Conservation (phyloP, 2,797 vertebrate genomes). For the Glossophaga mutica region DNA sequence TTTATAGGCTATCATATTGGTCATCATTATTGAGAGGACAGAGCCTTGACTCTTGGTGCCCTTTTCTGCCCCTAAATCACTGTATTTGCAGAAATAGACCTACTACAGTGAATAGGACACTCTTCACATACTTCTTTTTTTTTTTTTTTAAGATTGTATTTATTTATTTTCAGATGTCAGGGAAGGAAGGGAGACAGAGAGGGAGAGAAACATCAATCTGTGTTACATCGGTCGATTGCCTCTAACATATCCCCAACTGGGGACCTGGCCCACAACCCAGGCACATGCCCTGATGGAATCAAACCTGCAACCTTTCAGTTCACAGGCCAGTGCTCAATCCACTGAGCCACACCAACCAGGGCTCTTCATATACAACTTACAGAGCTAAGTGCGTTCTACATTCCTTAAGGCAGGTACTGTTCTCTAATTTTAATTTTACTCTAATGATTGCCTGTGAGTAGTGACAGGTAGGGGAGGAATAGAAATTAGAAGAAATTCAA, state of each 20-base stretch:
- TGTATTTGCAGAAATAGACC: not conserved
- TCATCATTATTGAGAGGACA: not conserved
- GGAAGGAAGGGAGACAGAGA: too few relatives aligned
- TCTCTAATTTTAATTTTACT: not conserved
- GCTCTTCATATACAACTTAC: not conserved
- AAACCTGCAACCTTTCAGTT: too few relatives aligned
- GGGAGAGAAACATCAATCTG: too few relatives aligned
- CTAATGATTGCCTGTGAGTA: not conserved
- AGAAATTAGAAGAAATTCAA: not conserved
- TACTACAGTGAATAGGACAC: not conserved
- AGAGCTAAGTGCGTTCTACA: not conserved
- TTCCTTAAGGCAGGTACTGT: not conserved
- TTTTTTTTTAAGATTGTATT: not conserved
- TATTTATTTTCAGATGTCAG: too few relatives aligned
- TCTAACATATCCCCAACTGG: too few relatives aligned
- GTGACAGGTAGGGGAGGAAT: not conserved
- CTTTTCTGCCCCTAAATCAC: not conserved
- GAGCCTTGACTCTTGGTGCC: not conserved
- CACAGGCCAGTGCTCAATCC: too few relatives aligned
- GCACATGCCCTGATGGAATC: too few relatives aligned
- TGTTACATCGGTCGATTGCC: too few relatives aligned
- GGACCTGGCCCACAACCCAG: too few relatives aligned
- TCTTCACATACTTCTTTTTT: not conserved
- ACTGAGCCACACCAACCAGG: too few relatives aligned
- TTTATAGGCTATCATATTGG: not conserved